Evolutionary conservation across 2,113 vertebrate species (phyloP), one percentile per base, ranked within the genome.

Genomic region (Crocuta crocuta): DNA sequence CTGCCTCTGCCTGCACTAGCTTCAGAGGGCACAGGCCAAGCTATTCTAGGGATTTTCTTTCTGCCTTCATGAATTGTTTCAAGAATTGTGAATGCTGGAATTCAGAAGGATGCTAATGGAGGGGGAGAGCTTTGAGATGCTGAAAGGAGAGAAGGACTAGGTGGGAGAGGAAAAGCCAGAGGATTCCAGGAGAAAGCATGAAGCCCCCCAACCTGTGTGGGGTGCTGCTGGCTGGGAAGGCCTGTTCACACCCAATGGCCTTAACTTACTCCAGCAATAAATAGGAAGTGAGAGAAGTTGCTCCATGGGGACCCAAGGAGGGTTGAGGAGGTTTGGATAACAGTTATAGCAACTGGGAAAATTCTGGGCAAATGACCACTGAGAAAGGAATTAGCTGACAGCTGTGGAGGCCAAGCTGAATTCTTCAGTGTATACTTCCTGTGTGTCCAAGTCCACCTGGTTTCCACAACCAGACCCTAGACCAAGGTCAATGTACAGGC

Each of bases 1-100:
- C 28, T 63, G 65, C 39, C 28, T 76, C 1, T 86, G 58, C 50
- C 33, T 9, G 10, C 33, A 53, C 45, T 74, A 68, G 73, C 73
- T 81, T 76, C 89, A 82, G 66, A 55, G 58, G 39, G 28, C 73
- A 80, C 15, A 83, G 11, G 28, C 45, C 53, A 78, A 79, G 23
- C 26, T 33, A 19, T 55, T 91, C 4, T n/a, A 19, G n/a, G 58
- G 66, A 31, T 28, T 94, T 87, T 65, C 68, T 91, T 87, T 70
- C 53, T 95, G 70, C 26, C 58, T 92, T 74, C 33, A 7, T 88
- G 26, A 74, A 7, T 83, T 94, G 45, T 35, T 86, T 78, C 33
- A 82, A 85, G 89, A 80, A 93, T 39, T 85, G 82, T 24, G 71
- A 80, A 68, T 85, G 28, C 81, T 90, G 50, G 76, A 61, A 83